phyloP scores from a whole-genome alignment of 1,140 invertebrate genomes.

The Dreissena polymorpha region DNA sequence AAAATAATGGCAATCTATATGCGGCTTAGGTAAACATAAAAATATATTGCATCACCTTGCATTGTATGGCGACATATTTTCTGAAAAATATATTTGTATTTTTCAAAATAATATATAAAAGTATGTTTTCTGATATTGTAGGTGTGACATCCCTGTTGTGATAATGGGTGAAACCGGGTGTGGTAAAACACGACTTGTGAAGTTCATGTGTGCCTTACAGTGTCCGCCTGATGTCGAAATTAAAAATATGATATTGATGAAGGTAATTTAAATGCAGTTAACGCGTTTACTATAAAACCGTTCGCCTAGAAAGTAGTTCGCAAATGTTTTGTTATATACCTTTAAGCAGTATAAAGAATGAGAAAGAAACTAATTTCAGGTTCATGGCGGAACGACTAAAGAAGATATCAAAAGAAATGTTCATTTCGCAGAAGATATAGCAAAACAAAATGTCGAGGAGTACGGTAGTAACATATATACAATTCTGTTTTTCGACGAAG shows the following conservation, averaged over 20 bases:
- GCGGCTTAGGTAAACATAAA: constrained; percentile 68
- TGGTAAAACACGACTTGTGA: constrained; percentile 75
- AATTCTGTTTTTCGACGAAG: constrained; percentile 77
- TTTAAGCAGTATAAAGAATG: no score
- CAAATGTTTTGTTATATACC: no score
- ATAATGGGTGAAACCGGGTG: constrained; percentile 79
- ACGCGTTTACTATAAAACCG: no score
- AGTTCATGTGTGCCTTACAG: constrained; percentile 74
- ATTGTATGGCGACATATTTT: background rate
- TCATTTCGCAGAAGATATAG: constrained; percentile 62
- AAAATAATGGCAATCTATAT: constrained; percentile 77
- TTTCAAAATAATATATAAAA: background rate
- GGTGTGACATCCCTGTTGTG: constrained; percentile 77
- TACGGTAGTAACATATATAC: constrained; percentile 61
- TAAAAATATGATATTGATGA: constrained; percentile 74
- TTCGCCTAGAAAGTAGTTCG: no score
- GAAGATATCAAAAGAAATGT: constrained; percentile 71
- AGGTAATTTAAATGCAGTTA: constrained; percentile 59
- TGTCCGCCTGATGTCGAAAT: constrained; percentile 60
- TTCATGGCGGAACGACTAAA: constrained; percentile 74
- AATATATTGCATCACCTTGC: background rate
- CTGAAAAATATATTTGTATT: background rate
- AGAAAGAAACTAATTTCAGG: constrained; percentile 55
- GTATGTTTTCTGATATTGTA: constrained; percentile 41
- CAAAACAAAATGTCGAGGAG: constrained; percentile 58